Base-by-base conservation (phyloP, 2,113 vertebrate genomes). In the Isichthys henryi region DNA sequence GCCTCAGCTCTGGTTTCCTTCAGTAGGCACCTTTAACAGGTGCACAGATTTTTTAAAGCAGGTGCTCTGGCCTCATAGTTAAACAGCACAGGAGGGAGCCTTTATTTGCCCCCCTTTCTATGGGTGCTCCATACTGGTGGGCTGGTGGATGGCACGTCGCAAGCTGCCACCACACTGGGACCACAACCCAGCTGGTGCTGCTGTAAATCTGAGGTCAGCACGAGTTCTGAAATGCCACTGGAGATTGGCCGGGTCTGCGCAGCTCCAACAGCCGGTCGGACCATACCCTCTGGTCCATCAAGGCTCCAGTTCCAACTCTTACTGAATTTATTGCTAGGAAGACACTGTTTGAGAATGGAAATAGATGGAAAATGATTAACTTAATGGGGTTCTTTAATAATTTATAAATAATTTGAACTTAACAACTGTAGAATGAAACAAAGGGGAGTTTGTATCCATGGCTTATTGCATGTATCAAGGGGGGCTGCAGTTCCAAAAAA, bases 341-440 rank as follows among this genome's bases (percentile, higher is more conserved):
- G 74, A 77, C 27, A 19, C 74, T 39, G 2, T 77, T 77, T 77
- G 13, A 77, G 74, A 77, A 77, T n/a, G n/a, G n/a, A n/a, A n/a
- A 90, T 90, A 93, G 91, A 92, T 93, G 91, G 88, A 92, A 89
- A 89, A 85, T 52, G 70, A 77, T 87, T 89, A 88, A 11, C 80
- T 89, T 91, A 17, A 43, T 91, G 91, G 86, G 88, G 88, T 35
- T 21, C 77, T 62, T 23, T 85, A 74, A 84, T 86, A 89, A 56
- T 43, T 90, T 90, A 43, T 23, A 80, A 74, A 84, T 86, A 89
- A 56, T 43, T 90, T 90, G 46, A 17, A 90, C 89, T 39, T 46
- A 88, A 87, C 50, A 91, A 39, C 11, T 77, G 31, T 39, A 27
- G 2, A 39, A 13, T 77, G 31, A 39, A 43, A 80, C 74, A 80